Conservation (phyloP, 2,797 vertebrate species). For the Brachyrhaphis roseni region DNA sequence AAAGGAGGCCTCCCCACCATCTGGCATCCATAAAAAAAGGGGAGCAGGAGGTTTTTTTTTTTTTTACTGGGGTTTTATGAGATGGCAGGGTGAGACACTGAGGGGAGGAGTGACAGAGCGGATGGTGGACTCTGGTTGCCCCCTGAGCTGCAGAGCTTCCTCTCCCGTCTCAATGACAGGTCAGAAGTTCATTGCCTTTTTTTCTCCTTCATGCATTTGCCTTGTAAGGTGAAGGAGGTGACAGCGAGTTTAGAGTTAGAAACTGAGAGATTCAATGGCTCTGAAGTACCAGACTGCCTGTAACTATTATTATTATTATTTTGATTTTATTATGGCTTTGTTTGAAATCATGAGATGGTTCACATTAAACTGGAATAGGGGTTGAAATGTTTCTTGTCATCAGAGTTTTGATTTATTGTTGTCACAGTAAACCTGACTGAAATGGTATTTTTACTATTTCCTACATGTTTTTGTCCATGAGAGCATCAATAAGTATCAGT, state of each 20-base stretch:
- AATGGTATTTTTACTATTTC: too few relatives aligned
- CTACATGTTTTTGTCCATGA: too few relatives aligned
- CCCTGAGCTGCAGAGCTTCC: slow-evolving; percentile 78
- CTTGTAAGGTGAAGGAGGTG: slow-evolving; percentile 72
- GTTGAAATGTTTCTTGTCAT: too few relatives aligned
- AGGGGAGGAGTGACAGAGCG: slow-evolving; percentile 71
- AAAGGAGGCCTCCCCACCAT: slow-evolving; percentile 80
- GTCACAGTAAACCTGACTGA: too few relatives aligned
- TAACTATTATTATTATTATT: background rate
- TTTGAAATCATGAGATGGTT: background rate
- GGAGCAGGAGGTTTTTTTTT: slow-evolving; percentile 63
- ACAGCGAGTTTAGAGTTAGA: slow-evolving; percentile 57
- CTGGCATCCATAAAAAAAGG: slow-evolving; percentile 85
- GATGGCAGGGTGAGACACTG: slow-evolving; percentile 77
- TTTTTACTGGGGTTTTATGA: slow-evolving; percentile 80
- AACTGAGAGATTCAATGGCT: slow-evolving; percentile 63
- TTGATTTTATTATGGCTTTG: too few relatives aligned
- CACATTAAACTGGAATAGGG: too few relatives aligned
- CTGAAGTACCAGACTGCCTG: slow-evolving; percentile 12
- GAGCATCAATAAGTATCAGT: too few relatives aligned
- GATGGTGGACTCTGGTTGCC: slow-evolving; percentile 82
- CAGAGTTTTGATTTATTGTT: background rate
- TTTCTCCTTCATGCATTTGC: slow-evolving; percentile 64
- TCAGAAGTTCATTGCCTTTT: slow-evolving; percentile 85
- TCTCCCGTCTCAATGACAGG: slow-evolving; percentile 78